Conservation (phyloP, 1,140 invertebrate genomes). For the Trichonephila clavipes region DNA sequence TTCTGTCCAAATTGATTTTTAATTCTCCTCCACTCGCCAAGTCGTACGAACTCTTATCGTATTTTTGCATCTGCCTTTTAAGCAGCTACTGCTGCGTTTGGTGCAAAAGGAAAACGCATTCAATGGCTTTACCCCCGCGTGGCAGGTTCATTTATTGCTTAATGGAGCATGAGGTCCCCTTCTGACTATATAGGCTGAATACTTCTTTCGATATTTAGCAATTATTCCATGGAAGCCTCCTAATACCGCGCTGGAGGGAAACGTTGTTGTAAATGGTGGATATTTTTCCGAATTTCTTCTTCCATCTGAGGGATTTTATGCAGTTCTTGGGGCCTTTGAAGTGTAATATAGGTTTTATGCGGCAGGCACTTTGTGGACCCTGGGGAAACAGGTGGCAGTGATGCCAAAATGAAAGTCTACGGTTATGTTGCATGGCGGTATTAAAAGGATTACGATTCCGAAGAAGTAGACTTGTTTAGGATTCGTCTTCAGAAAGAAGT, state of each 20-base stretch:
- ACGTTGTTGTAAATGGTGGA: not conserved
- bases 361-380: not conserved
- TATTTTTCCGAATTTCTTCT: slow-evolving; percentile 8
- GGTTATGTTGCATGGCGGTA: not conserved
- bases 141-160: slow-evolving; percentile 66
- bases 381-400: not conserved
- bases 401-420: slow-evolving; percentile 14
- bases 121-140: not conserved
- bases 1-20: slow-evolving; percentile 67
- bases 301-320: slow-evolving; percentile 16
- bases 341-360: slow-evolving; percentile 1
- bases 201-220: slow-evolving; percentile 42
- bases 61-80: slow-evolving; percentile 67
- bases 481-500: not conserved
- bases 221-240: slow-evolving; percentile 25
- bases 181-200: not conserved
- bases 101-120: not conserved
- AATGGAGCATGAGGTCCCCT: slow-evolving; percentile 54
- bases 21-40: slow-evolving; percentile 35
- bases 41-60: slow-evolving; percentile 35
- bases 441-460: slow-evolving; percentile 8
- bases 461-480: not conserved
- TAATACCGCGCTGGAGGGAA: not conserved
- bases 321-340: slow-evolving; percentile 7
- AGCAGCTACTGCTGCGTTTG: not conserved